phyloP scores from a whole-genome alignment of 2,113 vertebrate genomes.

The Probosciger aterrimus region DNA sequence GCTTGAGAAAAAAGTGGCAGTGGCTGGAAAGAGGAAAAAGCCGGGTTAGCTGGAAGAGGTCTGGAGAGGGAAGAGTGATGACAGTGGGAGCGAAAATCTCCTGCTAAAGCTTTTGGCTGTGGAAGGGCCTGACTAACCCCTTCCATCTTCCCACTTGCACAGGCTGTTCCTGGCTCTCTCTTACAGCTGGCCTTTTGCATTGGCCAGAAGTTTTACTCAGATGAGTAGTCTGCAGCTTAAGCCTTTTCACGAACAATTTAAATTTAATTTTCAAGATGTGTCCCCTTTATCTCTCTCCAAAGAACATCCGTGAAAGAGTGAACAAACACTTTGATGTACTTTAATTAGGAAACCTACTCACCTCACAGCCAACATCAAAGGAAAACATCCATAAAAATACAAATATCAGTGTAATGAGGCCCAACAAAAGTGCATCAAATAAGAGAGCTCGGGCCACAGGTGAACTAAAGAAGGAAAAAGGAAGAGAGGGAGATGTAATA shows the following conservation, averaged over 20 bases:
- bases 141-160: constrained; percentile 18
- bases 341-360: constrained; percentile 10
- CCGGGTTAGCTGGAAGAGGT: neutral
- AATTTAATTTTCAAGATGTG: constrained; percentile 10
- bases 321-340: constrained; percentile 20
- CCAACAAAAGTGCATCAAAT: neutral
- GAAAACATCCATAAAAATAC: neutral
- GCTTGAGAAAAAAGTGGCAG: neutral
- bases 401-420: constrained; percentile 1
- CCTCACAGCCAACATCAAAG: constrained; percentile 22
- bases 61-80: neutral
- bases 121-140: constrained; percentile 28
- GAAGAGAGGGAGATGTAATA: neutral
- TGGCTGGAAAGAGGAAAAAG: neutral
- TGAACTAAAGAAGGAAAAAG: neutral
- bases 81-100: neutral
- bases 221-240: neutral
- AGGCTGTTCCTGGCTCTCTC: neutral
- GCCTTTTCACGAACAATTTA: constrained; percentile 6
- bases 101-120: neutral
- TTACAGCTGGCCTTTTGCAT: constrained; percentile 18
- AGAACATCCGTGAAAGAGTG: neutral
- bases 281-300: neutral
- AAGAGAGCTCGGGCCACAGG: neutral
- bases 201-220: neutral